phyloP scores from a whole-genome alignment of 2,797 vertebrate genomes.

The Intellagama lesueurii region DNA sequence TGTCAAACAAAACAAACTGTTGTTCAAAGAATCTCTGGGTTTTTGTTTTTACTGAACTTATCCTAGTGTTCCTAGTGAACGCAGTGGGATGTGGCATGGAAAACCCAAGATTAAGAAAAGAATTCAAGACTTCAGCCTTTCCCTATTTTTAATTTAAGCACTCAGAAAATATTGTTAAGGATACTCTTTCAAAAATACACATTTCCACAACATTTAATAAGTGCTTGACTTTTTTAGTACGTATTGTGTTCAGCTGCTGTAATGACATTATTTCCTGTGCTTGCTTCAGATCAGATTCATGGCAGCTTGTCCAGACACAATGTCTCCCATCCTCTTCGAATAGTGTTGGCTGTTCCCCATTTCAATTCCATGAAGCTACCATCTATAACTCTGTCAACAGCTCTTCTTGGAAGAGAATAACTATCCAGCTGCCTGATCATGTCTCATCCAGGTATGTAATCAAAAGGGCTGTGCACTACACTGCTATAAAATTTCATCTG shows the following conservation, averaged over 20 bases:
- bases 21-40: not conserved
- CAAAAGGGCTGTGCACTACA: conserved; percentile 27
- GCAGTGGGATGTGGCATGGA: not conserved
- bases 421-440: conserved; percentile 94
- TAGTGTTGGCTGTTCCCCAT: conserved; percentile 96
- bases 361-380: conserved; percentile 97
- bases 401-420: conserved; percentile 94
- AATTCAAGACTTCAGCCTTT: conserved; percentile 11
- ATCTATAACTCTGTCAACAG: conserved; percentile 97
- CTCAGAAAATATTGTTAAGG: conserved; percentile 29
- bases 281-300: conserved; percentile 88
- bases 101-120: not conserved
- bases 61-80: not conserved
- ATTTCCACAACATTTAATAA: conserved; percentile 14
- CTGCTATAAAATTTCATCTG: conserved; percentile 36
- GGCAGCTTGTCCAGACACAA: conserved; percentile 96
- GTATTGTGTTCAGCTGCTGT: conserved; percentile 41
- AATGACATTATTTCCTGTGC: conserved; percentile 19
- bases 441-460: conserved; percentile 92
- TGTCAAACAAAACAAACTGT: not conserved
- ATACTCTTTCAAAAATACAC: conserved; percentile 23
- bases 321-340: conserved; percentile 97
- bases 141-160: not conserved
- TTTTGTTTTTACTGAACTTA: not conserved
- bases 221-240: conserved; percentile 32